Conservation (phyloP, 2,888 invertebrate genomes). For the Ennomos fuscantarius region DNA sequence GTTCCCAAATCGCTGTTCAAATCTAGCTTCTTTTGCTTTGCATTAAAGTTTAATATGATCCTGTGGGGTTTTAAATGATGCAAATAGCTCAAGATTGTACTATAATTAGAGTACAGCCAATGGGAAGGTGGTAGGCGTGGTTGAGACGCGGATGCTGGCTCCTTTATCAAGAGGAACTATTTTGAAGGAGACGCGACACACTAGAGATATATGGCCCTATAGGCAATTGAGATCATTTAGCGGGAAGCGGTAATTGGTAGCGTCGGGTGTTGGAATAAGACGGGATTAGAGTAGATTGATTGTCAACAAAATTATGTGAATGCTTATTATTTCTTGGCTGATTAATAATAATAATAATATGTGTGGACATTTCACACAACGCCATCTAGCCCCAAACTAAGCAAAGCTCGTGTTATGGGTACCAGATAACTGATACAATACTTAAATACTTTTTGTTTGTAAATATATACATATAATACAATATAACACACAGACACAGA, state of each 20-base stretch:
- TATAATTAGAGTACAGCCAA: constrained; percentile 82
- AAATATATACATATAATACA: too few relatives aligned
- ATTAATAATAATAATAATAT: too few relatives aligned
- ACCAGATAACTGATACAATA: too few relatives aligned
- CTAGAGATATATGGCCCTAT: constrained; percentile 68
- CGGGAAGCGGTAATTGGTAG: constrained; percentile 44
- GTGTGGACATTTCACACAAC: too few relatives aligned
- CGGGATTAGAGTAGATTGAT: constrained; percentile 33
- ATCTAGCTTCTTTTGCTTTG: constrained; percentile 22
- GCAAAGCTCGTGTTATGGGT: too few relatives aligned
- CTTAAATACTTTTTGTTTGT: too few relatives aligned
- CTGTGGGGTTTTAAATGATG: constrained; percentile 67
- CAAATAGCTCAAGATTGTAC: constrained; percentile 77
- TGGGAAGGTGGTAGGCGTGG: constrained; percentile 69
- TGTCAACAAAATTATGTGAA: constrained; percentile 13
- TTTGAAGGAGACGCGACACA: constrained; percentile 70
- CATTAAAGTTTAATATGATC: constrained; percentile 41
- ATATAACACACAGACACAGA: too few relatives aligned
- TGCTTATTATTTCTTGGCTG: too few relatives aligned
- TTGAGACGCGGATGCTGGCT: constrained; percentile 59
- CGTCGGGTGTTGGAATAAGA: constrained; percentile 6
- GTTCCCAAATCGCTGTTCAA: constrained; percentile 41
- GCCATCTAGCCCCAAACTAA: too few relatives aligned
- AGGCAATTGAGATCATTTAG: constrained; percentile 84
- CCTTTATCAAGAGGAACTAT: constrained; percentile 75